Base-by-base conservation (phyloP, 53 echinoderm and acorn worm species). In the Astropecten irregularis region DNA sequence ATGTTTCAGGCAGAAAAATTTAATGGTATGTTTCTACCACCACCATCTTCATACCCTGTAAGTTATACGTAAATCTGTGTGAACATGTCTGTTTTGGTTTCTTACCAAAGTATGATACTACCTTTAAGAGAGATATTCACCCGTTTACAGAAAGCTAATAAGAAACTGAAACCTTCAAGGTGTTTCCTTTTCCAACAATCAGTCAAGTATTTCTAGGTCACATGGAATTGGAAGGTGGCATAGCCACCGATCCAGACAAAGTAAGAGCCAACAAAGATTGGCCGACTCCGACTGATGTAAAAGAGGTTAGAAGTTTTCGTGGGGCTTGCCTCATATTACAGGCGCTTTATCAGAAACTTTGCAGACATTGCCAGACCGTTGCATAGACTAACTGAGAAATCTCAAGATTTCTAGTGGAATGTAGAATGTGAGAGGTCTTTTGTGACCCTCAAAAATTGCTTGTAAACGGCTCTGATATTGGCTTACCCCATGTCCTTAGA, bases 281-380 rank as follows among this genome's bases (percentile, higher is more conserved):
- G 63, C 63, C 4, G 35, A 63, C 63, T n/a, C 33, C 63, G 9
- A 26, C 33, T 8, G 18, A 63, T 7, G 63, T 63, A 16, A 21
- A 48, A 49, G 84, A 83, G 21, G 69, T 84, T 34, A 35, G 84
- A 40, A 54, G 56, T 29, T 82, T 84, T 69, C n/a, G 68, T 69
- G 36, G 84, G 69, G 3, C 55, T 83, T 3, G 69, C 84, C 54
- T 83, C 83, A 9, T 83, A 83, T 23, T 69, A 69, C 40, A 39
- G 84, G 42, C 52, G 34, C n/a, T 83, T 51, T 68, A 54, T 83
- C 52, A 18, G 35, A 15, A 54, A 35, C 23, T 83, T 83, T 60
- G 67, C 67, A 3, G 83, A 83, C 19, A 68, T 68, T 11, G 83
- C 61, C 4, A 47, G 46, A 0, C 52, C 83, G 11, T 38, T 83